Evolutionary conservation across 2,113 vertebrate species (phyloP), one percentile per base, ranked within the genome.

Genomic region (Barbus barbus): DNA sequence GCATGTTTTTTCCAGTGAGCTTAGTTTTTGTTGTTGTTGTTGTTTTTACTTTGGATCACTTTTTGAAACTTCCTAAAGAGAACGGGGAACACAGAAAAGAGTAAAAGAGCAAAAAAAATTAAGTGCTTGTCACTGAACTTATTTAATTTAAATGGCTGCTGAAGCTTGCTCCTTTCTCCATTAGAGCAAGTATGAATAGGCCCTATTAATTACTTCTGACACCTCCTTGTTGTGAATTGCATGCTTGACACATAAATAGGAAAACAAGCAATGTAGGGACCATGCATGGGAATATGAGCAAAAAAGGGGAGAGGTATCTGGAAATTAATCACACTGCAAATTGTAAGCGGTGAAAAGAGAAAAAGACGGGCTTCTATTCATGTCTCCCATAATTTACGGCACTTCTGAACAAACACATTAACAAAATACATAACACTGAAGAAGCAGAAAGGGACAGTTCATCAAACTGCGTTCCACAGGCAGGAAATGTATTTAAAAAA

Each of bases 321-420:
- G 89, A 93, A 92, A 94, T 93, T 89, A 93, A 93, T 93, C 91
- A 92, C 90, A 82, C 83, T 87, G 80, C 71, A 80, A 88, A 90
- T 90, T 87, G 90, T 92, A 85, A 69, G 14, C 80, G 4, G 84
- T 86, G 86, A 89, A 85, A 83, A 87, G 87, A 90, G 87, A 87
- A 90, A 89, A 90, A 88, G n/a, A 84, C 85, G 86, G 88, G 75
- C 61, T 74, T 75, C 84, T 77, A 79, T 87, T 85, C 81, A 87
- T 51, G 63, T 69, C 48, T n/a, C 67, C 73, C 53, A 18, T 85
- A 76, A 87, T 87, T 86, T 61, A 78, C 36, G 48, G 24, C 28
- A 22, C 81, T 46, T 82, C 69, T 26, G 72, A 85, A 81, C 61
- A 85, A 90, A 81, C 83, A 72, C 80, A 78, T 83, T 86, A 84